These are phyloP conservation scores for Cyrtorhinus lividipennis DNA, from an alignment of 1,140 invertebrate species.

Conservation along the genomic window DNA sequence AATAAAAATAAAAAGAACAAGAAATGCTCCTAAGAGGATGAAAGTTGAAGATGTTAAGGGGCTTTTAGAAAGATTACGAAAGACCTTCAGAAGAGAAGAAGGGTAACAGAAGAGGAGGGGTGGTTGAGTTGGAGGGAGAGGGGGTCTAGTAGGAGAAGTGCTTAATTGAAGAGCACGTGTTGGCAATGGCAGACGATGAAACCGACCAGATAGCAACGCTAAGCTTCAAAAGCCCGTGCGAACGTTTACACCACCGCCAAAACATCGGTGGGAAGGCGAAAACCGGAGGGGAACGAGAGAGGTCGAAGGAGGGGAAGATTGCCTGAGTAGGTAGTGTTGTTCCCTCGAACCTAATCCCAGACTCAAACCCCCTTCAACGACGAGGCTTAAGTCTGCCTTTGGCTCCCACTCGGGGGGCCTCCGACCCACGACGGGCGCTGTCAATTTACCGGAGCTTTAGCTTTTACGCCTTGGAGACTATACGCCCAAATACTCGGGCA, in stretches of 20 bases:
- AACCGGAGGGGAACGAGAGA: neutral
- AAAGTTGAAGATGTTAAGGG: slow-evolving; percentile 9
- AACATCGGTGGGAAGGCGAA: neutral
- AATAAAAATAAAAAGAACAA: neutral
- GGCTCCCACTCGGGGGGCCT: neutral
- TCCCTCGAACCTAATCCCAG: neutral
- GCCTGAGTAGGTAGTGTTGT: neutral
- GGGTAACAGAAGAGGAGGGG: too few relatives aligned
- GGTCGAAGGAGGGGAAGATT: neutral
- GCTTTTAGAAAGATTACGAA: slow-evolving; percentile 6
- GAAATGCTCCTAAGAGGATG: slow-evolving; percentile 4
- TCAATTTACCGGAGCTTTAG: slow-evolving; percentile 4
- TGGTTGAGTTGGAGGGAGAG: neutral
- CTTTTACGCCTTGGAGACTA: neutral
- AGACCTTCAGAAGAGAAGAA: neutral
- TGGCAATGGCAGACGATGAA: neutral
- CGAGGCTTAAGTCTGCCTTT: neutral
- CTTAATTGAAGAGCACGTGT: slow-evolving; percentile 9
- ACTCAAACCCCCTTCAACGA: neutral
- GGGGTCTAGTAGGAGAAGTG: neutral
- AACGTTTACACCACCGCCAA: slow-evolving; percentile 4
- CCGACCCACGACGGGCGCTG: too few relatives aligned
- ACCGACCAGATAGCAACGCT: neutral
- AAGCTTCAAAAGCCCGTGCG: neutral
- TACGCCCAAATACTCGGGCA: neutral